phyloP scores from a whole-genome alignment of 2,113 vertebrate genomes.

The Stictonetta naevosa region DNA sequence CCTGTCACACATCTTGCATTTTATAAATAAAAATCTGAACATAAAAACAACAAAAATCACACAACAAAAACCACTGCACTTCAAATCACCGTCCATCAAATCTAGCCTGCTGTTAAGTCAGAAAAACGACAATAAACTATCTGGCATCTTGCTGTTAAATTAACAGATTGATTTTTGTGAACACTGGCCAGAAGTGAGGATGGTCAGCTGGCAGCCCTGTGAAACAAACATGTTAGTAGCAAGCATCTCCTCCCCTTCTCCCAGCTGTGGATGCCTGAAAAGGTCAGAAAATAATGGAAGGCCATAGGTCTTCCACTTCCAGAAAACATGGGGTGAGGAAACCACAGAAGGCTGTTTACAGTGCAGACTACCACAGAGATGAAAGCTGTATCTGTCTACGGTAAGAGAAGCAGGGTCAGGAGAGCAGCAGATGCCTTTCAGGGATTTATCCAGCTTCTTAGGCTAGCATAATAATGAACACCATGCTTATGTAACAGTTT shows the following conservation, averaged over 20 bases:
- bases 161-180: neutral
- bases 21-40: neutral
- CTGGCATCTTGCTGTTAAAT: neutral
- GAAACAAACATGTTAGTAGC: neutral
- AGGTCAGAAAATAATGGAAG: neutral
- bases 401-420: neutral
- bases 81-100: neutral
- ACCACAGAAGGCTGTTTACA: neutral
- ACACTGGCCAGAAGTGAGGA: neutral
- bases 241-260: neutral
- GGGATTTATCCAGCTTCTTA: conserved; percentile 7
- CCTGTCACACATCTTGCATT: neutral
- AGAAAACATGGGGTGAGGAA: neutral
- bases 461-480: neutral
- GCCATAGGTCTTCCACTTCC: neutral
- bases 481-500: neutral
- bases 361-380: neutral
- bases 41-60: neutral
- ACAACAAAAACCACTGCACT: neutral
- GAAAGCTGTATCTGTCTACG: neutral
- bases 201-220: neutral
- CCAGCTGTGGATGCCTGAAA: neutral
- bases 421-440: neutral
- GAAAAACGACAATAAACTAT: neutral
- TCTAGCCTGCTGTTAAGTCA: neutral